Conservation (phyloP, 2,888 invertebrate species). For the Synanthedon formicaeformis region DNA sequence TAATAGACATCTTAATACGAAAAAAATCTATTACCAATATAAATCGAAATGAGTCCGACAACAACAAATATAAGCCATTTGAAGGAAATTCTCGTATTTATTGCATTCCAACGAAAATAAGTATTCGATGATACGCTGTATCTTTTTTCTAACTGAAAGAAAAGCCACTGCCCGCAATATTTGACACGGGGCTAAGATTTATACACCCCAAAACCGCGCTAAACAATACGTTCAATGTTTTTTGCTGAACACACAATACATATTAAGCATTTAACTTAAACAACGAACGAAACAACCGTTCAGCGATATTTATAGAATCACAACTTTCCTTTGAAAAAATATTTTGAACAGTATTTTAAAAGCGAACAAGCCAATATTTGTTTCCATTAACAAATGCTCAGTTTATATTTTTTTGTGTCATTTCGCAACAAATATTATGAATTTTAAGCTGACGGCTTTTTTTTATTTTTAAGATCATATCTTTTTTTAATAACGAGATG, state of each 20-base stretch:
- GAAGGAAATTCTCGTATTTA: neutral
- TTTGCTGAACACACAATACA: constrained; percentile 11
- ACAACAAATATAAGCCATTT: neutral
- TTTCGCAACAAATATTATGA: neutral
- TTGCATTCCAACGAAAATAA: neutral
- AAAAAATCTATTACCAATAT: too few relatives aligned
- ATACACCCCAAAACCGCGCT: constrained; percentile 23
- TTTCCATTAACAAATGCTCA: neutral
- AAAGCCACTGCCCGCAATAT: constrained; percentile 14
- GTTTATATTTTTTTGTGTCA: too few relatives aligned
- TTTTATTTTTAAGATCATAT: too few relatives aligned
- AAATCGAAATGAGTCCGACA: too few relatives aligned
- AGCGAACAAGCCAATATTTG: neutral
- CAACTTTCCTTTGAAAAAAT: neutral
- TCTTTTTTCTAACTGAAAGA: too few relatives aligned
- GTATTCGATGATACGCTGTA: too few relatives aligned
- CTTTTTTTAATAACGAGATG: too few relatives aligned
- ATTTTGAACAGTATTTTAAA: neutral
- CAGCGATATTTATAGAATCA: neutral
- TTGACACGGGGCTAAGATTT: constrained; percentile 30
- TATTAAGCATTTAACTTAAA: neutral
- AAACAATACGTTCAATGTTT: constrained; percentile 28
- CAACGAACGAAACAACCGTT: neutral
- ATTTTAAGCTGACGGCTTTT: too few relatives aligned
- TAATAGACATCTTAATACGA: too few relatives aligned